A percentile compares a stretch with the other conserved stretches of the same genome.
Evolutionary conservation across 2,888 invertebrate species (phyloP).

Genomic region (Metopia argyrocephala): DNA sequence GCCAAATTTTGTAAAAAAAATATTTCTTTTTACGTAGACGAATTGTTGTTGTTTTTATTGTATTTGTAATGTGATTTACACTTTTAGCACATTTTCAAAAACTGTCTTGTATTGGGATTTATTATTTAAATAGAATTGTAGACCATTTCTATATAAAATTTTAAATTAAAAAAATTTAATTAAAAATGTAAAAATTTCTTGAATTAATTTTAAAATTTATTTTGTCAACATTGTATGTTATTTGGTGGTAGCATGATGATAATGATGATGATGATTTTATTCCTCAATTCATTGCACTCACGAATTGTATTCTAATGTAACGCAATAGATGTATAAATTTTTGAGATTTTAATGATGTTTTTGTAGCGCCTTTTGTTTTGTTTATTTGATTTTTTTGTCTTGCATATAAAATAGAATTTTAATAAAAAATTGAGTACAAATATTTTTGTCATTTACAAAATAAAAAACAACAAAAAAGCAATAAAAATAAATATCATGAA

Average conservation of each 20-base stretch:
- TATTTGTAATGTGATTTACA: no score
- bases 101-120: no score
- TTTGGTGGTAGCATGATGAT: slow-evolving; percentile 14
- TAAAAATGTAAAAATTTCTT: no score
- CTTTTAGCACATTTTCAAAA: no score
- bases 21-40: no score
- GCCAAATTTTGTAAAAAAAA: no score
- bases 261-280: not conserved
- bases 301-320: not conserved
- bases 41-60: no score
- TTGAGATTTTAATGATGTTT: slow-evolving; percentile 48
- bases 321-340: slow-evolving; percentile 25
- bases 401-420: not conserved
- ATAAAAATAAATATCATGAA: not conserved
- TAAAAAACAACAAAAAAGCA: not conserved
- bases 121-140: no score
- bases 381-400: not conserved
- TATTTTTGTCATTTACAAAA: slow-evolving; percentile 33
- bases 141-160: no score
- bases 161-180: no score
- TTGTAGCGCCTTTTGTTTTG: slow-evolving; percentile 2
- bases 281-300: not conserved
- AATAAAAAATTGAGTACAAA: slow-evolving; percentile 39
- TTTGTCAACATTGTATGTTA: slow-evolving; percentile 25
- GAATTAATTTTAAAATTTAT: no score